Base-by-base conservation (phyloP, 2,113 vertebrate species). In the Abramis brama region DNA sequence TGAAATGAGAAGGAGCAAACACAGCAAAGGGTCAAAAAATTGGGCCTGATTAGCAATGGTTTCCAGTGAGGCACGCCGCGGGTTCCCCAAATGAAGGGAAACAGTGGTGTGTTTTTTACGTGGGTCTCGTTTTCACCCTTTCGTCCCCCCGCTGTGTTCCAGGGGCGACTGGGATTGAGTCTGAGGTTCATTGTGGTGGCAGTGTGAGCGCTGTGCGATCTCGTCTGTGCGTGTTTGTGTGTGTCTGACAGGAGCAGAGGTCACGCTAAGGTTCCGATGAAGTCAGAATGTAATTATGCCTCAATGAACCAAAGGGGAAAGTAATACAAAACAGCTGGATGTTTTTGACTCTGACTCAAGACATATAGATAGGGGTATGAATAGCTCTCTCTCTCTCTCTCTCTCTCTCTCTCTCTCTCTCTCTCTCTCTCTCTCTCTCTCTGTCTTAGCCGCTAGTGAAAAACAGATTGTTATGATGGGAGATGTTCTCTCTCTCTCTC, bases 251-350 rank as follows among this genome's bases (percentile, higher is more conserved):
- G 90, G 92, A 91, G 91, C 93, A 94, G 92, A 93, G 94, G 94
- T 94, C 93, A 95, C 91, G 89, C 93, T 94, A 94, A 93, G 95
- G 94, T 94, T 94, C 92, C 90, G 92, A 95, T 95, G 95, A 95
- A 95, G 95, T 95, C 94, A 96, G 94, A 95, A 94, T 95, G 93
- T 93, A 95, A 95, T 96, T 95, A 96, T 93, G 92, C 93, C 93
- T 95, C 93, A 95, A 94, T 94, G 94, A 95, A 95, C 92, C 93
- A 95, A 94, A 94, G 92, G 92, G 95, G 93, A 94, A 94, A 68
- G 93, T 94, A 96, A 95, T 95, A 94, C 94, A 96, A 92, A 94
- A 91, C 94, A 95, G 94, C 94, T 95, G 94, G 90, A 90, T 91
- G 91, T 93, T 94, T 93, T 94, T 82, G 62, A 82, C 25, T 68